Conservation (phyloP, 2,888 invertebrate species). For the Eristalis arbustorum region DNA sequence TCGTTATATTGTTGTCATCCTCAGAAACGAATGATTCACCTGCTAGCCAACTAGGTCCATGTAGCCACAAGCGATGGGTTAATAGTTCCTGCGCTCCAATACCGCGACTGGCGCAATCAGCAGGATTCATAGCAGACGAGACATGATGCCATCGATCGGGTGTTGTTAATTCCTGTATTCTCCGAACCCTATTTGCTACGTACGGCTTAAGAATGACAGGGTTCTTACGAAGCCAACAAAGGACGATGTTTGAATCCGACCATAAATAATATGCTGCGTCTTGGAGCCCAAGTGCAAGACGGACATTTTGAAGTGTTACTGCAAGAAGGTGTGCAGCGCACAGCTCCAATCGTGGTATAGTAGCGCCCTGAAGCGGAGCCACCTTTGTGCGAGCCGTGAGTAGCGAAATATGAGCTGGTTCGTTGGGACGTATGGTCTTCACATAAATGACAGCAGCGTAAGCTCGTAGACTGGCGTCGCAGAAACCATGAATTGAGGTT, state of each 20-base stretch:
- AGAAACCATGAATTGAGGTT: conserved; percentile 6
- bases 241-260: conserved; percentile 13
- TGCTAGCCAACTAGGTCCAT: background rate
- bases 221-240: conserved; percentile 27
- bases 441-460: conserved; percentile 17
- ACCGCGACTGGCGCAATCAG: background rate
- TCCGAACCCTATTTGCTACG: too few species aligned
- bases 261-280: too few species aligned
- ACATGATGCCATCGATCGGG: background rate
- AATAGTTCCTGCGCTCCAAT: background rate
- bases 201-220: background rate
- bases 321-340: conserved; percentile 19
- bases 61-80: background rate
- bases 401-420: background rate
- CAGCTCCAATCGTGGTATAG: conserved; percentile 13
- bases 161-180: too few species aligned
- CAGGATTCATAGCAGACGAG: background rate
- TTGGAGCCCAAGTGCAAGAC: background rate
- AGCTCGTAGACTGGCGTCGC: conserved; percentile 15
- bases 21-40: too few species aligned
- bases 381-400: conserved; percentile 16
- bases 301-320: background rate
- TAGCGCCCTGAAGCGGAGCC: conserved; percentile 10
- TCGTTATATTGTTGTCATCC: too few species aligned
- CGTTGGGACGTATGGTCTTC: background rate